Percentiles rank a stretch among this genome's conserved stretches.
These are phyloP conservation scores for Periphyllus acericola DNA, from an alignment of 2,888 invertebrate species.

Conservation along the genomic window DNA sequence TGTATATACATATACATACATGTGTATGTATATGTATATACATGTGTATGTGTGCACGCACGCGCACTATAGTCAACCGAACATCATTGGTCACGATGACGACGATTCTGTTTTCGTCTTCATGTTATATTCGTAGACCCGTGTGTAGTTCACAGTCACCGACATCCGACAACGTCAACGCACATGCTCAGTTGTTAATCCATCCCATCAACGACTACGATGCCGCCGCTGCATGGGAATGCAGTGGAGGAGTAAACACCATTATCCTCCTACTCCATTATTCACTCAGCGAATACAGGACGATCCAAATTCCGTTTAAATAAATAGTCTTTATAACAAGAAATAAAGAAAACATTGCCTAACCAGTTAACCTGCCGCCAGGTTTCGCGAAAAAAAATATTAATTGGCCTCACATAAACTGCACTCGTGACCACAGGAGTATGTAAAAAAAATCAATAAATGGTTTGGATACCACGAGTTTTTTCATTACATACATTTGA, in stretches of 20 bases:
- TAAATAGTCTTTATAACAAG: background rate
- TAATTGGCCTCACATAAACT: too few species aligned
- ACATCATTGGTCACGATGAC: constrained; percentile 37
- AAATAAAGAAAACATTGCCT: background rate
- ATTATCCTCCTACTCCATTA: constrained; percentile 7
- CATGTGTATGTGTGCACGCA: background rate
- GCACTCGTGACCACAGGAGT: background rate
- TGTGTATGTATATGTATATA: background rate
- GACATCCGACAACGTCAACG: constrained; percentile 23
- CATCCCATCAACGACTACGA: constrained; percentile 1
- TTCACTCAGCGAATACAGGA: background rate
- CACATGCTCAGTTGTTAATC: constrained; percentile 53
- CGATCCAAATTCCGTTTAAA: background rate
- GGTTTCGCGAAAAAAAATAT: too few species aligned
- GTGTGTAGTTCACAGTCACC: background rate
- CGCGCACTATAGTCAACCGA: constrained; percentile 3
- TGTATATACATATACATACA: too few species aligned
- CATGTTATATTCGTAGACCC: background rate
- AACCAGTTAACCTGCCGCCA: background rate
- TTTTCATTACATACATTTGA: too few species aligned
- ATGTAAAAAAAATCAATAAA: background rate
- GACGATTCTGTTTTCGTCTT: constrained; percentile 26
- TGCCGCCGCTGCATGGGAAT: background rate
- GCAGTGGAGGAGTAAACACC: constrained; percentile 14
- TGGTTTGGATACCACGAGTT: too few species aligned